Evolutionary conservation across 1,140 invertebrate species (phyloP), one percentile per base, ranked within the genome.

Genomic region (Paracyclopina nana): DNA sequence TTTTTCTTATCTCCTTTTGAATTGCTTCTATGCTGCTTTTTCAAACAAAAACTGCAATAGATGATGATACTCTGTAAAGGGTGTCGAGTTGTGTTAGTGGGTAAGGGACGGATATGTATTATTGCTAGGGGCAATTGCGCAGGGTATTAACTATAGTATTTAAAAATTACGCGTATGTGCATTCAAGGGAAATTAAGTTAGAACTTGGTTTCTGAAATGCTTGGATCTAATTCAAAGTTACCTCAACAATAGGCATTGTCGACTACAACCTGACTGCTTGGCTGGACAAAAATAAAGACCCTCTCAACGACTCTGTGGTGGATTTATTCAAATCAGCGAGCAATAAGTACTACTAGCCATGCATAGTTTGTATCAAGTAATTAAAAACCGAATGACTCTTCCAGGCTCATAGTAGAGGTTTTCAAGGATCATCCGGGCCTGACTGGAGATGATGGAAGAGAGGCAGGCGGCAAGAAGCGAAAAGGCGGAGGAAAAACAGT

Each of bases 211-310:
- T n/a, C n/a, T n/a, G n/a, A n/a, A n/a, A n/a, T n/a, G n/a, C n/a
- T n/a, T n/a, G n/a, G n/a, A n/a, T n/a, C n/a, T n/a, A n/a, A 38
- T 38, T 38, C 9, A 3, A 38, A 38, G 14, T 38, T 38, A 2
- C 34, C 20, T 38, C 8, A n/a, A n/a, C n/a, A n/a, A n/a, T 38
- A 38, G 34, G 46, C 6, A 52, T 41, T 24, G 82, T 90, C 65
- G 79, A 86, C 52, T 96, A 96, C 76, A 96, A 94, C 72, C 85
- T 95, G 68, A 83, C 82, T 60, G 85, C 86, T 60, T 97, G 91
- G 91, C 75, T 97, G 63, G 91, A 97, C 68, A 97, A 96, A 83
- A 97, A 97, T 78, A 97, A 97, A 78, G 91, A 97, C 72, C 92
- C 92, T 60, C 72, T 97, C 65, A 97, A 96, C 76, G 91, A 96